Base-by-base conservation (phyloP, 2,888 invertebrate genomes). In the Ophion costatus region DNA sequence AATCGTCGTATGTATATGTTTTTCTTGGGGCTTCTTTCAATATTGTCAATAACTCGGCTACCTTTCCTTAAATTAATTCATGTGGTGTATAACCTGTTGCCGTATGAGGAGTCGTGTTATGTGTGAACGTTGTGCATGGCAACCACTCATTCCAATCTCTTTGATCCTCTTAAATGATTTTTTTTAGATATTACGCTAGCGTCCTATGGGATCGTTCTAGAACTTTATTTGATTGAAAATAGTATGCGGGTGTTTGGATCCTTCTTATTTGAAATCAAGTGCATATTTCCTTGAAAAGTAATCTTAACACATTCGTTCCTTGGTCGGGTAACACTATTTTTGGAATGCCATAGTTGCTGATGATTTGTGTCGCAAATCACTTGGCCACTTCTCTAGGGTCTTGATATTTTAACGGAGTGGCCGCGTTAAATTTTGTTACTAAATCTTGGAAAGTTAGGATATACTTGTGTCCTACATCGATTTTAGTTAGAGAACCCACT, bases 131-230 rank as follows among this genome's bases (percentile, higher is more conserved):
- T n/a, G n/a, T n/a, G n/a, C n/a, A n/a, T n/a, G n/a, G n/a, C n/a
- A 90, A 10, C 73, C 84, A 88, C 51, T 85, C 78, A 17, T 89
- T 89, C 89, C 88, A 89, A 70, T 89, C n/a, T n/a, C n/a, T n/a
- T n/a, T n/a, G n/a, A n/a, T n/a, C n/a, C n/a, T n/a, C n/a, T n/a
- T n/a, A n/a, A n/a, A n/a, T n/a, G n/a, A n/a, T n/a, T n/a, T n/a
- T n/a, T n/a, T n/a, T n/a, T n/a, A 89, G 42, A 66, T 86, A 86
- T 56, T 88, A 82, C 29, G 83, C 86, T 0, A 90, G 29, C 0
- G 89, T 88, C 29, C 86, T 78, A 22, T 87, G 87, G 6, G 80
- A 87, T 29, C 88, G 56, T 85, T 87, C 87, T 10, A 84, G 77
- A 1, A 67, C 67, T n/a, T 69, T 61, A 9, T 69, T 77, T 1